Conservation (phyloP, 2,888 invertebrate genomes). For the Synanthedon tipuliformis region DNA sequence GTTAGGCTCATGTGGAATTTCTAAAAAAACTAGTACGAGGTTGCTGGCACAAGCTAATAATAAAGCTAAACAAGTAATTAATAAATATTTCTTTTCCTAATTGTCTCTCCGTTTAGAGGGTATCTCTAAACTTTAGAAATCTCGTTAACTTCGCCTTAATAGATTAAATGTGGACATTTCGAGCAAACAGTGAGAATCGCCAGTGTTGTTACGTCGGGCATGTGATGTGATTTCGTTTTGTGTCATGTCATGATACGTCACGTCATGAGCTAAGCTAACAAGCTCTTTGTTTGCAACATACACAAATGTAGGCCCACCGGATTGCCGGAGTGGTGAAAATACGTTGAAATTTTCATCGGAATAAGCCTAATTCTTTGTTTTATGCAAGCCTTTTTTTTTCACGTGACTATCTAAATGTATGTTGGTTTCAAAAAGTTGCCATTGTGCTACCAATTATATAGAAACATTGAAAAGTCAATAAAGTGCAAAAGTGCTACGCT, state of each 20-base stretch:
- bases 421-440: too few relatives aligned
- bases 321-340: background rate
- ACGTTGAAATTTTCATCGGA: background rate
- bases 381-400: too few relatives aligned
- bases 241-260: conserved; percentile 11
- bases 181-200: conserved; percentile 20
- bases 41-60: too few relatives aligned
- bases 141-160: conserved; percentile 20
- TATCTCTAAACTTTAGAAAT: background rate
- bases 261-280: conserved; percentile 26
- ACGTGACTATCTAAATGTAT: too few relatives aligned
- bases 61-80: too few relatives aligned
- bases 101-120: background rate
- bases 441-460: too few relatives aligned
- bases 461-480: too few relatives aligned
- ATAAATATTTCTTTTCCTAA: background rate
- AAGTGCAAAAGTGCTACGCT: too few relatives aligned
- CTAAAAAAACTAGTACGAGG: too few relatives aligned
- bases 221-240: conserved; percentile 11
- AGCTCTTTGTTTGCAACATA: conserved; percentile 1
- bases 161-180: conserved; percentile 11
- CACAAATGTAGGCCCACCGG: background rate
- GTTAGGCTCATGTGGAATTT: too few relatives aligned
- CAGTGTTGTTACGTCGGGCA: conserved; percentile 9
- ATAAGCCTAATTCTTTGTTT: background rate